phyloP scores from a whole-genome alignment of 2,888 invertebrate species.

The Nipponacmea schrenckii region DNA sequence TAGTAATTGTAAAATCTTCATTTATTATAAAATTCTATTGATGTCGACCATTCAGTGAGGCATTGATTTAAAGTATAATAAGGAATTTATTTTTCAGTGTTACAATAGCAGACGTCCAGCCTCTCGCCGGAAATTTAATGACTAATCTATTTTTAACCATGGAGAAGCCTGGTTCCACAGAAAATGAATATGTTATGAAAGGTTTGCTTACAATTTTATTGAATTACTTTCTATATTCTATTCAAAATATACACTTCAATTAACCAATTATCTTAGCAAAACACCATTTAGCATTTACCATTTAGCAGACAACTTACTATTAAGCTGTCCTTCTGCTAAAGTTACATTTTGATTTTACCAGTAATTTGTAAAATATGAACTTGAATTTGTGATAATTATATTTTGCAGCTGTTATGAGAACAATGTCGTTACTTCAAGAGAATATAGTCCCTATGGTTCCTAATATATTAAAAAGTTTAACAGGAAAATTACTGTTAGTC shows the following conservation, averaged over 20 bases:
- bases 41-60: no score
- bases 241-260: no score
- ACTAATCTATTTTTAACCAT: conserved; percentile 82
- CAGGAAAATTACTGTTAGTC: conserved; percentile 83
- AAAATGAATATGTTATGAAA: conserved; percentile 99
- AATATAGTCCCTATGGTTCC: conserved; percentile 82
- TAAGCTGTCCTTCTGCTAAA: no score
- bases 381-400: conserved; percentile 15
- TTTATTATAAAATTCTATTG: no score
- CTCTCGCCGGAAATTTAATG: conserved; percentile 73
- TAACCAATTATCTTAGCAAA: no score
- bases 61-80: neutral
- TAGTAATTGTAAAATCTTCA: no score
- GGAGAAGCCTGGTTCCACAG: conserved; percentile 78
- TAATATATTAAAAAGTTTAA: conserved; percentile 84
- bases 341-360: no score
- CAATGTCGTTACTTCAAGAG: conserved; percentile 84
- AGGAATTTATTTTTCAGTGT: conserved; percentile 44
- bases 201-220: conserved; percentile 68
- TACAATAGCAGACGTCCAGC: conserved; percentile 51
- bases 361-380: neutral
- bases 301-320: no score
- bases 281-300: no score
- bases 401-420: conserved; percentile 86
- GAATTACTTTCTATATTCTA: neutral